A percentile compares a stretch with the other conserved stretches of the same genome.
Conservation (phyloP, 2,113 vertebrate genomes). For the Callipepla squamata region DNA sequence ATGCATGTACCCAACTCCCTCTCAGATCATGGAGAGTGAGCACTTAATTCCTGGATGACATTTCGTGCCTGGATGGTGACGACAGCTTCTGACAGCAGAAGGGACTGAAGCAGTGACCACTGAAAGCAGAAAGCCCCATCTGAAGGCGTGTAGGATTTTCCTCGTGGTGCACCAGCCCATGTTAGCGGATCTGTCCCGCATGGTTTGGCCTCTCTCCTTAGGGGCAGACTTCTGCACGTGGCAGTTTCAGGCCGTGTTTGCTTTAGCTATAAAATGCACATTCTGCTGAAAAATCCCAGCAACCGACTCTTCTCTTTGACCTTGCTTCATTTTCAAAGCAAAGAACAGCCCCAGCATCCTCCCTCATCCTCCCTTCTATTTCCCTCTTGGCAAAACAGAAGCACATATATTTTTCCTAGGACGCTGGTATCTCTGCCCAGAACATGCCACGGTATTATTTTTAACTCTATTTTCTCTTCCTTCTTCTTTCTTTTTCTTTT, state of each 20-base stretch:
- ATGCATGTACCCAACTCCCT: slow-evolving; percentile 61
- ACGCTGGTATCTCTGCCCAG: slow-evolving; percentile 60
- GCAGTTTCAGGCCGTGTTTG: neutral
- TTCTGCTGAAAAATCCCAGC: slow-evolving; percentile 9
- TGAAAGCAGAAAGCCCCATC: neutral
- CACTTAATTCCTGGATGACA: slow-evolving; percentile 46
- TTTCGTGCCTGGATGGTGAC: neutral
- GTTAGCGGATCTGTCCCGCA: neutral
- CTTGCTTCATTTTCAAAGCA: slow-evolving; percentile 59
- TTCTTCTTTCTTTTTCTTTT: neutral
- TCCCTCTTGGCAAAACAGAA: slow-evolving; percentile 43
- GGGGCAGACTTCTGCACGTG: neutral
- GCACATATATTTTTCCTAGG: neutral
- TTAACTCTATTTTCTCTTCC: slow-evolving; percentile 55
- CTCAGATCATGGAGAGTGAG: slow-evolving; percentile 22
- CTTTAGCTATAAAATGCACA: neutral
- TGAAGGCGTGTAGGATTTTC: neutral
- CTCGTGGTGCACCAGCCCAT: fast-evolving
- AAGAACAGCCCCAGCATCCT: slow-evolving; percentile 55
- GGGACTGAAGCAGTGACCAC: neutral
- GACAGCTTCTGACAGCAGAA: neutral
- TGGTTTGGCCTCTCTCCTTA: neutral
- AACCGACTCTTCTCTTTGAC: slow-evolving; percentile 19
- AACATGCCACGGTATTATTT: slow-evolving; percentile 61
- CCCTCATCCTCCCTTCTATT: slow-evolving; percentile 66